These are phyloP conservation scores for Lysandra bellargus DNA, from an alignment of 2,888 invertebrate genomes.

Conservation along the genomic window DNA sequence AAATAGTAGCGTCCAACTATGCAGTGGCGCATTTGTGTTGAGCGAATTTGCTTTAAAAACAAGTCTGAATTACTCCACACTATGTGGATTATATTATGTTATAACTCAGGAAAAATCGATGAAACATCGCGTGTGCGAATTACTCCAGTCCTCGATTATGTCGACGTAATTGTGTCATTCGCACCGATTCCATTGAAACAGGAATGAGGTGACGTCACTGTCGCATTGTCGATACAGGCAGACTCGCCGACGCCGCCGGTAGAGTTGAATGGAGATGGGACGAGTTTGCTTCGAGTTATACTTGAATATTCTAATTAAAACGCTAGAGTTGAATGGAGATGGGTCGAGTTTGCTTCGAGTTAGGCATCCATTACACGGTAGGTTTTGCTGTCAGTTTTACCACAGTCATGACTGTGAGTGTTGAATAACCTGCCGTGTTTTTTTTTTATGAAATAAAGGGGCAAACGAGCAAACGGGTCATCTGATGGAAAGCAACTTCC, in stretches of 20 bases:
- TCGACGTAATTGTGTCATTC: conserved; percentile 15
- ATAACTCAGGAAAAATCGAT: background rate
- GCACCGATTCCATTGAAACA: conserved; percentile 35
- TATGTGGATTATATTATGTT: background rate
- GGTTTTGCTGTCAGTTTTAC: too few species aligned
- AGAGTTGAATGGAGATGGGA: conserved; percentile 29
- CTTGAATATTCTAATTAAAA: too few species aligned
- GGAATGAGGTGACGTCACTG: conserved; percentile 34
- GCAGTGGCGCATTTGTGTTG: too few species aligned
- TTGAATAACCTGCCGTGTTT: too few species aligned
- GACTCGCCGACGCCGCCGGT: conserved; percentile 50
- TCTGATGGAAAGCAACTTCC: too few species aligned
- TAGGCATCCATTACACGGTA: too few species aligned
- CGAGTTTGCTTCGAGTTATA: background rate
- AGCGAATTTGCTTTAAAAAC: background rate
- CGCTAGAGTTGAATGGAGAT: too few species aligned
- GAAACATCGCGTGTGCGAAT: conserved; percentile 8
- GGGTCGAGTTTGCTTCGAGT: too few species aligned
- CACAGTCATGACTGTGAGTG: too few species aligned
- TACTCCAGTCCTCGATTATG: conserved; percentile 2
- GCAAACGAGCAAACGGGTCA: too few species aligned
- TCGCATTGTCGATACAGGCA: conserved; percentile 38
- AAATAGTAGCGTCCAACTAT: too few species aligned
- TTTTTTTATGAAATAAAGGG: too few species aligned
- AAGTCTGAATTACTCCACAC: background rate